These are phyloP conservation scores for Neostethus bicornis DNA, from an alignment of 2,797 vertebrate genomes.

Conservation along the genomic window DNA sequence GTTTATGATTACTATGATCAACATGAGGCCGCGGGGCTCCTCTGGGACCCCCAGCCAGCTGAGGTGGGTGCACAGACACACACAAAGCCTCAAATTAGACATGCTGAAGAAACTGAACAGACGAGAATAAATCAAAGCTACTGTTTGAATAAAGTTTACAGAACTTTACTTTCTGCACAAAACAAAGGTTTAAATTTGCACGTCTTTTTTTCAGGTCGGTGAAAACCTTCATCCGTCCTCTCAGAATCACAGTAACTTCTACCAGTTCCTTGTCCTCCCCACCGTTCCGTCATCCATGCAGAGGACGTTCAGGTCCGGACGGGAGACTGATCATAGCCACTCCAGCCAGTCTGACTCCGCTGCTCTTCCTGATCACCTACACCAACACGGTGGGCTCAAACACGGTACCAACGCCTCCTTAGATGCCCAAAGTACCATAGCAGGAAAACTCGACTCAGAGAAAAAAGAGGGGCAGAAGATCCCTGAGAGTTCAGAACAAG, in stretches of 20 bases:
- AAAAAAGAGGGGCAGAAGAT: background rate
- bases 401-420: background rate
- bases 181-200: background rate
- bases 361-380: rapidly evolving
- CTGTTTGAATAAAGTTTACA: too few species aligned
- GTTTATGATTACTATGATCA: conserved; percentile 34
- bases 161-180: too few species aligned
- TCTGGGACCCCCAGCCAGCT: background rate
- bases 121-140: too few species aligned
- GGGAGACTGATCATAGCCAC: background rate
- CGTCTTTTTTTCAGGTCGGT: conserved; percentile 9
- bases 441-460: background rate
- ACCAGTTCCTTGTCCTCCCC: background rate
- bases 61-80: background rate
- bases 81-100: background rate
- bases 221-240: background rate
- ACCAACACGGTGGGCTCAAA: background rate
- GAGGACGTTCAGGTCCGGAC: conserved; percentile 22
- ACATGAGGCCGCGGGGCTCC: background rate
- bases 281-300: background rate
- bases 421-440: conserved; percentile 1
- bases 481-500: background rate
- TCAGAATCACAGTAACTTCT: conserved; percentile 13
- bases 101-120: too few species aligned
- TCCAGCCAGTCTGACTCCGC: background rate